Evolutionary conservation across 2,797 vertebrate genomes (phyloP), one percentile per base, ranked within the genome.

Genomic region (Macroramphosus scolopax): DNA sequence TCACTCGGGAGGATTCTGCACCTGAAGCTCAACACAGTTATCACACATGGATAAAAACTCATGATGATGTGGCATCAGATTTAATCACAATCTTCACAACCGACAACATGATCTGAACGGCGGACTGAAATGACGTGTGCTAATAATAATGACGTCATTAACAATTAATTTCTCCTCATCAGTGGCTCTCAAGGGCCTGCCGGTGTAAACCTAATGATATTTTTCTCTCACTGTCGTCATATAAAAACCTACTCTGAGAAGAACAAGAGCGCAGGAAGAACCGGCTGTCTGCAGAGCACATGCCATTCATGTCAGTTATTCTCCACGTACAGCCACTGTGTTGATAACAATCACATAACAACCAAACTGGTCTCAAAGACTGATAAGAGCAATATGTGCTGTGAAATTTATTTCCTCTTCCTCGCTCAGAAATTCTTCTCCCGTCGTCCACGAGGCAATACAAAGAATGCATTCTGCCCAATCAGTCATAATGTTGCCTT

Each of bases 351-450:
- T 78, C 83, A 62, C 57, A 57, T 63, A 68, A 76, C 62, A 77
- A 71, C 70, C 57, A 36, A 61, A 67, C 51, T 43, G 47, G 58
- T 64, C 77, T 80, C 60, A 68, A 59, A 70, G 61, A 64, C 49
- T 64, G 69, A 80, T 80, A 63, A 22, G 44, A 78, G 73, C 64
- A 69, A 63, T 73, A 69, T 78, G 61, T 48, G 44, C 72, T 80
- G 70, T 81, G 73, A 85, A 82, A 83, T 80, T 45, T 75, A 53
- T 77, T 80, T 77, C 75, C 80, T 28, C 51, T 58, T 83, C 70
- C 63, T 73, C 73, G 57, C 67, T 68, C 63, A 75, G 44, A 68
- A 40, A 74, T 65, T 77, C 68, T 64, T 68, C 45, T 6, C 54
- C 63, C 40, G 36, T 70, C 51, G 68, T 66, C 62, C 59, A 38